These are phyloP conservation scores for Suricata suricatta DNA, from an alignment of 2,113 vertebrate genomes.

Conservation along the genomic window DNA sequence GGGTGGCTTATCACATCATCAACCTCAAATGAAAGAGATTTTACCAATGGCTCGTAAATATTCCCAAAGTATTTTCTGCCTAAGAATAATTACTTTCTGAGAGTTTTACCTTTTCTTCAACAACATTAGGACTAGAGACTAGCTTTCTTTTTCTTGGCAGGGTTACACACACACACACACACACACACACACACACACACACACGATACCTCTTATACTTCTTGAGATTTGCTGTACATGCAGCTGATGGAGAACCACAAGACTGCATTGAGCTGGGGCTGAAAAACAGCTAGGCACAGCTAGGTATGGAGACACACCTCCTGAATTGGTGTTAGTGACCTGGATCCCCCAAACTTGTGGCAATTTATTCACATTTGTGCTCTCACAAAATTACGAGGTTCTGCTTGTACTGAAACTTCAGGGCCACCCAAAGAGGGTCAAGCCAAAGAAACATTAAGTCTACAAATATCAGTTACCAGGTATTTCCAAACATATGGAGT, in stretches of 20 bases:
- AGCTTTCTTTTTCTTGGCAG: not conserved
- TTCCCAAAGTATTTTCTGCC: not conserved
- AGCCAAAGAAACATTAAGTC: slow-evolving; percentile 1
- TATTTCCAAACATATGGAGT: not conserved
- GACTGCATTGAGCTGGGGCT: not conserved
- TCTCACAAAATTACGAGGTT: not conserved
- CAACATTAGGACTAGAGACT: not conserved
- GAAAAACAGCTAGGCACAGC: too few relatives aligned
- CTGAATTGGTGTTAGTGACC: not conserved
- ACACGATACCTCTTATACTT: not conserved
- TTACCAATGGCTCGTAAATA: not conserved
- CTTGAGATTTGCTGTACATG: not conserved
- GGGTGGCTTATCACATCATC: not conserved
- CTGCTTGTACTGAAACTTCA: not conserved
- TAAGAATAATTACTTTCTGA: not conserved
- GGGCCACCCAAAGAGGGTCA: not conserved
- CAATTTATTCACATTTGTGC: slow-evolving; percentile 7
- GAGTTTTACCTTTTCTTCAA: slow-evolving; percentile 2
- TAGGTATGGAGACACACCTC: not conserved
- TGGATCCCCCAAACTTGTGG: not conserved
- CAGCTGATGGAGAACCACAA: not conserved
- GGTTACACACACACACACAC: not conserved
- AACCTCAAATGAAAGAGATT: not conserved
- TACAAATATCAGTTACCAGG: not conserved
- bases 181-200: not conserved